Conservation (phyloP, 2,797 vertebrate genomes). For the Trachops cirrhosus region DNA sequence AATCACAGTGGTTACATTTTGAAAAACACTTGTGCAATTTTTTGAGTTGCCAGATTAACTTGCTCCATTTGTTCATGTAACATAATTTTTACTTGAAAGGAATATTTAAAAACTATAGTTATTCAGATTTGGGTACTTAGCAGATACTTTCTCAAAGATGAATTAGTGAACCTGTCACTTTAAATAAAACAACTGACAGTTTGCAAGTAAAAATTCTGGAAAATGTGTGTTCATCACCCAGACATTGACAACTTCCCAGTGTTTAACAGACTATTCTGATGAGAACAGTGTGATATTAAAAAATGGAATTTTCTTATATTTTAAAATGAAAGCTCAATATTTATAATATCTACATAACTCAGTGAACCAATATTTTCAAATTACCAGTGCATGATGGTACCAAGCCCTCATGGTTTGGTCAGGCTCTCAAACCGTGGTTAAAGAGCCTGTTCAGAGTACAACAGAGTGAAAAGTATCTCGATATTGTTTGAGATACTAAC, state of each 20-base stretch:
- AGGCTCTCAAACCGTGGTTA: neutral
- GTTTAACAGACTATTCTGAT: neutral
- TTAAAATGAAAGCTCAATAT: neutral
- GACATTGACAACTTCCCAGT: neutral
- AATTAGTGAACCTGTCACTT: neutral
- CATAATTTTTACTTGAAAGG: conserved; percentile 24
- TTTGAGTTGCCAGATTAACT: neutral
- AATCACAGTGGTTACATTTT: neutral
- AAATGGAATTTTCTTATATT: neutral
- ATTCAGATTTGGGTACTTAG: neutral
- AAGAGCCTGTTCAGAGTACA: neutral
- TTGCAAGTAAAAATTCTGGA: neutral
- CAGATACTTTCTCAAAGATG: neutral
- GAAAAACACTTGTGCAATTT: neutral
- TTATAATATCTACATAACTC: neutral
- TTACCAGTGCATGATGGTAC: neutral
- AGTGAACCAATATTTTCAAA: neutral
- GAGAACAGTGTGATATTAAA: neutral
- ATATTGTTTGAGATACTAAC: neutral
- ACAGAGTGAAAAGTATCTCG: neutral
- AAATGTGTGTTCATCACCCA: neutral
- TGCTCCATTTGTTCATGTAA: neutral
- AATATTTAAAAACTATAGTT: neutral
- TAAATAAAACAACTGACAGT: neutral
- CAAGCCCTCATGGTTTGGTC: neutral